These are phyloP conservation scores for Acromyrmex heyeri DNA, from an alignment of 1,140 invertebrate genomes.

Conservation along the genomic window DNA sequence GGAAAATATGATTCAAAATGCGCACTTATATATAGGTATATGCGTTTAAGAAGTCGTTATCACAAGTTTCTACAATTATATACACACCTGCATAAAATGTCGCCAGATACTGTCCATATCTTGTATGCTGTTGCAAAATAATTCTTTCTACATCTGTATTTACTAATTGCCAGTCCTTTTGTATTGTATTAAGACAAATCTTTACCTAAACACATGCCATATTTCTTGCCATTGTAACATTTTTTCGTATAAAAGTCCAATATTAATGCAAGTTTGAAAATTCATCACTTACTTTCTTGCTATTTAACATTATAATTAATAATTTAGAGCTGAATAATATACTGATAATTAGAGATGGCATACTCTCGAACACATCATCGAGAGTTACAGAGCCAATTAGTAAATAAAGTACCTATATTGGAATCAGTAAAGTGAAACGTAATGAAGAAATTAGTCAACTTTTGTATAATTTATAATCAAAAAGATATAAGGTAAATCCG, in stretches of 20 bases:
- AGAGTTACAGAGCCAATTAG: background rate
- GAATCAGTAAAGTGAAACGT: background rate
- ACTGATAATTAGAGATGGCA: background rate
- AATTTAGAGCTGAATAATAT: constrained; percentile 8
- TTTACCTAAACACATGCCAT: constrained; percentile 17
- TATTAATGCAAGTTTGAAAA: background rate
- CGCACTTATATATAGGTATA: background rate
- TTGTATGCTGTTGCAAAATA: constrained; percentile 1
- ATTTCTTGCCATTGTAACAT: background rate
- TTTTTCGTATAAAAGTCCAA: background rate
- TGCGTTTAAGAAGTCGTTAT: too few relatives aligned
- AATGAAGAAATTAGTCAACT: background rate
- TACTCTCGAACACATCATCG: constrained; percentile 8
- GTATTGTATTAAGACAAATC: background rate
- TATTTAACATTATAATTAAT: background rate
- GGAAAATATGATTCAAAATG: too few relatives aligned
- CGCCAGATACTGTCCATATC: background rate
- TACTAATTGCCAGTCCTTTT: background rate
- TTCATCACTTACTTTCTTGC: background rate
- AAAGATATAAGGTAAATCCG: too few relatives aligned
- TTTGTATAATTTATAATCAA: background rate
- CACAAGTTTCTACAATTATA: background rate
- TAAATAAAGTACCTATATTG: constrained; percentile 2
- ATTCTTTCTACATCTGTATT: background rate
- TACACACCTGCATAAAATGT: constrained; percentile 20